Evolutionary conservation across 2,113 vertebrate species (phyloP), one percentile per base, ranked within the genome.

Genomic region (Hiodon tergisus): DNA sequence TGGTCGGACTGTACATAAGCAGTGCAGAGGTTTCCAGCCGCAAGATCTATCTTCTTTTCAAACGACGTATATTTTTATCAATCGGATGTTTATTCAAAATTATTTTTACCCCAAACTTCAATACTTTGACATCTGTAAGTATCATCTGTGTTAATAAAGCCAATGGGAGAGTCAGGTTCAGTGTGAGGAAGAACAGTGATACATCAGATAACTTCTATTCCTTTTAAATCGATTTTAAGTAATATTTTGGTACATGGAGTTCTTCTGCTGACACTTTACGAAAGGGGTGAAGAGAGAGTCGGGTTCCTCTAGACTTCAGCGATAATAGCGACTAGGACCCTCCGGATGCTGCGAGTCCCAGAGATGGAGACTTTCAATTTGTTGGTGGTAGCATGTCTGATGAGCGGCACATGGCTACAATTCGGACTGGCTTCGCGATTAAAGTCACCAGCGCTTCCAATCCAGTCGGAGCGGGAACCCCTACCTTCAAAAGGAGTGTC

Each of bases 391-490:
- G 78, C 91, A 81, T 90, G 83, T 81, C 79, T 81, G 2, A 81
- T 91, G 78, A 79, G 82, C 77, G 89, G 88, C 85, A 87, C 81
- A 66, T 84, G 83, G 81, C 77, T 87, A 72, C 81, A 72, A 58
- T 47, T 73, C 62, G 83, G 77, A n/a, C 81, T 77, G 46, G 80
- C 86, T 51, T 88, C 88, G 51, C 84, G 74, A 2, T 81, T 89
- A 70, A 94, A 95, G 84, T 61, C 87, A n/a, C 79, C 91, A 54
- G 82, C 91, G 66, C 85, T 94, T 78, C 94, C 93, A 84, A 94
- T 95, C 86, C 93, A 94, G 79, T 91, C 94, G 0, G 94, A 95
- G 84, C 88, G 86, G 63, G 94, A 95, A 0, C 93, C 92, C 73
- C 79, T 90, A 77, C 89, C 91, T 3, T 89, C 89, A 77, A 94